Evolutionary conservation across 2,797 vertebrate genomes (phyloP).

Genomic region (Hypotaenidia okinawae): DNA sequence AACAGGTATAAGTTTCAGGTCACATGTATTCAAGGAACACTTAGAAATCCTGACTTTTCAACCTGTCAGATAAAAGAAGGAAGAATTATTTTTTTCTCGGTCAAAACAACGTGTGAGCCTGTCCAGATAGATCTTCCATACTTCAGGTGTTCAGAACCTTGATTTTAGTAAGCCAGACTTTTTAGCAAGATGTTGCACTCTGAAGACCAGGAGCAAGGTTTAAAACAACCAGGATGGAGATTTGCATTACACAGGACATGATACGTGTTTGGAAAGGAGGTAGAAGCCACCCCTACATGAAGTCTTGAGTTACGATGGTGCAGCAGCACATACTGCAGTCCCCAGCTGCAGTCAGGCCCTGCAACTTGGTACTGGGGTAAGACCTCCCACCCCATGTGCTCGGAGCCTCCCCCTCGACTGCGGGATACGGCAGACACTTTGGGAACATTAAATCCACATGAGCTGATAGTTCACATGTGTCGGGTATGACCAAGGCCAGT

Average conservation of each 20-base stretch:
- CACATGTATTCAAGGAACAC: background rate
- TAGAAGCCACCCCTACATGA: background rate
- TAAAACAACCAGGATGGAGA: background rate
- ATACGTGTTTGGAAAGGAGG: background rate
- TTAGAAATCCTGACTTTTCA: background rate
- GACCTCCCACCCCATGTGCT: fast-evolving
- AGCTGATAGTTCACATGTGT: background rate
- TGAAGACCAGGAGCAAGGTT: background rate
- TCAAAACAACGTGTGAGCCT: background rate
- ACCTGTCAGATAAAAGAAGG: background rate
- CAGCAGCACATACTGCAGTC: background rate
- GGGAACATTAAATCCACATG: too few species aligned
- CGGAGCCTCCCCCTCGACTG: too few species aligned
- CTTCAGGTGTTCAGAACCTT: fast-evolving
- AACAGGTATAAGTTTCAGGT: background rate
- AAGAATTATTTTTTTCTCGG: background rate
- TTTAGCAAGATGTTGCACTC: background rate
- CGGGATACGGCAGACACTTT: background rate
- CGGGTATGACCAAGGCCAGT: background rate
- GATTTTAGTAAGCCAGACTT: background rate
- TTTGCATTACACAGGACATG: fast-evolving
- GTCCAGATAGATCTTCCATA: background rate
- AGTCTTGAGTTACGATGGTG: background rate
- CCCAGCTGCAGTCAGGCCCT: background rate
- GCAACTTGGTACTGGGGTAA: fast-evolving